These are phyloP conservation scores for Ciconia boyciana DNA, from an alignment of 2,113 vertebrate species.

Conservation along the genomic window DNA sequence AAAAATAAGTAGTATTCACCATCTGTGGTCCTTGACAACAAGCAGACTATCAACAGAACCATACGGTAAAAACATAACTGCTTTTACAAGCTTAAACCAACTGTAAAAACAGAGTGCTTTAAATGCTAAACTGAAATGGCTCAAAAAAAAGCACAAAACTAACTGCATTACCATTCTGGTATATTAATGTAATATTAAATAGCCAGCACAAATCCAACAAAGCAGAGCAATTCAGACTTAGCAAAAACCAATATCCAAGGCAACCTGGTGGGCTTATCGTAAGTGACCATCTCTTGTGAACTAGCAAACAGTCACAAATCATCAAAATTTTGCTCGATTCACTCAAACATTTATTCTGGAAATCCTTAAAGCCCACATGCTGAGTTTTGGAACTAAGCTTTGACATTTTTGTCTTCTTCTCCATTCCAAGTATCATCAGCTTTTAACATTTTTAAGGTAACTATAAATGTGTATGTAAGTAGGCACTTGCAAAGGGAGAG, in stretches of 20 bases:
- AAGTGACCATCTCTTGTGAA: background rate
- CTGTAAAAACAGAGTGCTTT: constrained; percentile 24
- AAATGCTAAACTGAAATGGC: constrained; percentile 2
- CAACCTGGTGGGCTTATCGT: background rate
- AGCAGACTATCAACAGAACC: constrained; percentile 33
- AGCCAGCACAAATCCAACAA: constrained; percentile 8
- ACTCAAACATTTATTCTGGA: background rate
- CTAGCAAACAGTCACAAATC: background rate
- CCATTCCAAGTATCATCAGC: background rate
- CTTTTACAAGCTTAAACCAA: constrained; percentile 37
- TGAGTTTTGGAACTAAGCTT: background rate
- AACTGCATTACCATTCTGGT: background rate
- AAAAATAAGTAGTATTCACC: constrained; percentile 10
- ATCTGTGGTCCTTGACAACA: constrained; percentile 36
- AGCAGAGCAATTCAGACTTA: background rate
- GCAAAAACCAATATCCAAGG: background rate
- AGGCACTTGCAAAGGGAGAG: background rate
- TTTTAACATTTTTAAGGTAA: background rate
- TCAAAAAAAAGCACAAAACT: background rate
- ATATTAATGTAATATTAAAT: background rate
- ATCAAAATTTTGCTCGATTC: background rate
- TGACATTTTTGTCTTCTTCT: background rate
- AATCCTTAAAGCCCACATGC: background rate
- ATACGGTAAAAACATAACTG: constrained; percentile 25
- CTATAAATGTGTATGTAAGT: no score